Evolutionary conservation across 1,140 invertebrate species (phyloP).

Genomic region (Trigoniulus corallinus): DNA sequence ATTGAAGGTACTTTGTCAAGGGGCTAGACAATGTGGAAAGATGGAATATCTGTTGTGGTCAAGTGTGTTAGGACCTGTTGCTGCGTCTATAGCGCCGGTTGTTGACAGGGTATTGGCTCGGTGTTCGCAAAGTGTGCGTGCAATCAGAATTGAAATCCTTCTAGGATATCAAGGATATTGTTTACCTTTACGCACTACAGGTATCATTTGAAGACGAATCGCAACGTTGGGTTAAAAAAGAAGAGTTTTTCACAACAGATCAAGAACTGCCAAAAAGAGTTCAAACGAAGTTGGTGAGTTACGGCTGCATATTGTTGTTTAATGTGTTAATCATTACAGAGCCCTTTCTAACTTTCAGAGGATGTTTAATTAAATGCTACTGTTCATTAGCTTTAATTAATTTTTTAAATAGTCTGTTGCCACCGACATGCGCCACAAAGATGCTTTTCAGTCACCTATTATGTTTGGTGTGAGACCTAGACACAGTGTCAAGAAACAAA

Average conservation of each 20-base stretch:
- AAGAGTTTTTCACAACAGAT: slow-evolving; percentile 24
- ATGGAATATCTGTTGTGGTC: slow-evolving; percentile 9
- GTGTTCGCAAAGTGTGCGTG: too few species aligned
- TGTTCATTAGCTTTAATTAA: not conserved
- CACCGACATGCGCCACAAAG: slow-evolving; percentile 21
- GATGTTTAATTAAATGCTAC: not conserved
- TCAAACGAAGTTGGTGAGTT: slow-evolving; percentile 23
- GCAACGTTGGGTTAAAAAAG: slow-evolving; percentile 19
- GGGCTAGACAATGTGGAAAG: slow-evolving; percentile 6
- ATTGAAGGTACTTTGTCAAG: too few species aligned
- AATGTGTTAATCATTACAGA: not conserved
- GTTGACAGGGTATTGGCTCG: too few species aligned
- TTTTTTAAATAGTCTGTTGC: slow-evolving; percentile 22
- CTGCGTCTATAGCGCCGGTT: too few species aligned
- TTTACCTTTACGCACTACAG: slow-evolving; percentile 12
- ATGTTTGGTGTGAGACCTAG: too few species aligned
- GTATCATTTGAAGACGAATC: slow-evolving; percentile 30
- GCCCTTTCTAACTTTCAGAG: not conserved
- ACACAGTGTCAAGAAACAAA: too few species aligned
- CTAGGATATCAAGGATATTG: slow-evolving; percentile 6
- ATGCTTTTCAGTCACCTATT: not conserved
- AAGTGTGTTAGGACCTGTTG: too few species aligned
- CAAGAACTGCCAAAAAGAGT: slow-evolving; percentile 30
- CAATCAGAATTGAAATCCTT: not conserved
- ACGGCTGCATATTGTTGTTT: not conserved